Conservation (phyloP, 2,888 invertebrate genomes). For the Notodonta dromedarius region DNA sequence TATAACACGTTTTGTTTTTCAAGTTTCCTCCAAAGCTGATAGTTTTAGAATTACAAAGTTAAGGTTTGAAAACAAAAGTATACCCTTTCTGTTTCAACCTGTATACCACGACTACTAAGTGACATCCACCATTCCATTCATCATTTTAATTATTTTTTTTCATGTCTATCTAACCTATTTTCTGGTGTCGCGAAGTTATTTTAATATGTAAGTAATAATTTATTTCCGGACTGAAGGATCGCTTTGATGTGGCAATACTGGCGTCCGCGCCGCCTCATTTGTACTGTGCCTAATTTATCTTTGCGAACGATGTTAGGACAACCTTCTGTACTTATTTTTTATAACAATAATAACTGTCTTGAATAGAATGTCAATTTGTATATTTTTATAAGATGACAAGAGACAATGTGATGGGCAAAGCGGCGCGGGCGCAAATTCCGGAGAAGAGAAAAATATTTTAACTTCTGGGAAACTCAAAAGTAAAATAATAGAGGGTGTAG, state of each 20-base stretch:
- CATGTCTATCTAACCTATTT: constrained; percentile 27
- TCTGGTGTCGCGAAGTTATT: constrained; percentile 31
- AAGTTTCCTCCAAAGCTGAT: too few relatives aligned
- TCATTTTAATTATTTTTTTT: constrained; percentile 7
- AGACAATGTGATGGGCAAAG: too few relatives aligned
- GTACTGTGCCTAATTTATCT: constrained; percentile 34
- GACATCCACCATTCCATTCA: neutral
- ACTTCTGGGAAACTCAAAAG: too few relatives aligned
- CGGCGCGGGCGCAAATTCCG: too few relatives aligned
- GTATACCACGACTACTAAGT: too few relatives aligned
- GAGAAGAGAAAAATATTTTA: too few relatives aligned
- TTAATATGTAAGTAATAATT: constrained; percentile 44
- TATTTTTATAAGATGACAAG: neutral
- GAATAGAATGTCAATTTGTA: constrained; percentile 29
- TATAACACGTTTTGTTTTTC: too few relatives aligned
- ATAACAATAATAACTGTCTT: constrained; percentile 6
- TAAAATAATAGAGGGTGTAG: too few relatives aligned
- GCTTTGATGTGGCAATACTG: constrained; percentile 39
- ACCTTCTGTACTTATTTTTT: neutral
- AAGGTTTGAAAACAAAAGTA: too few relatives aligned
- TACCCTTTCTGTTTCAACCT: too few relatives aligned
- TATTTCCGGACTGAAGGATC: constrained; percentile 37
- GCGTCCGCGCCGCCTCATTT: constrained; percentile 37
- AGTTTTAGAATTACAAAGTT: too few relatives aligned
- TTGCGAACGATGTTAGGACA: constrained; percentile 13